phyloP scores from a whole-genome alignment of 2,888 invertebrate genomes.

The Ephialtes manifestator region DNA sequence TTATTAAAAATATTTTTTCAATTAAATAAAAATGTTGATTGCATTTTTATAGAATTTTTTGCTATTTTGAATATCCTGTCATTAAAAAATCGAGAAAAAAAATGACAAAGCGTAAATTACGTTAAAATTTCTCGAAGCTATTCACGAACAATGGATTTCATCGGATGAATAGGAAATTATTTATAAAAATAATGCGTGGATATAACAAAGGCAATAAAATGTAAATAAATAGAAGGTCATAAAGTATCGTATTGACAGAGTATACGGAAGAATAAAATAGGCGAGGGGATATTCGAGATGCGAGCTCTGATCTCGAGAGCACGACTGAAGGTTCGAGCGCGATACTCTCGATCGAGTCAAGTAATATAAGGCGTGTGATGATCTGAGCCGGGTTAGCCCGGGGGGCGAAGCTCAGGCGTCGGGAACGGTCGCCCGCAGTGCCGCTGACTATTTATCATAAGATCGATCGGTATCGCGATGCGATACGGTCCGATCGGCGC shows the following conservation, averaged over 20 bases:
- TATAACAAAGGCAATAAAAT: background rate
- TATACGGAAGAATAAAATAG: conserved; percentile 9
- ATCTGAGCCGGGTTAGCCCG: conserved; percentile 45
- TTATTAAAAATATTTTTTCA: no score
- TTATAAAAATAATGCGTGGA: background rate
- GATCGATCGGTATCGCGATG: conserved; percentile 85
- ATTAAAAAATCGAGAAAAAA: no score
- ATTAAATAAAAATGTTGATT: no score
- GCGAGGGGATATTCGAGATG: conserved; percentile 8
- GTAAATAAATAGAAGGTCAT: background rate
- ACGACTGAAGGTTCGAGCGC: background rate
- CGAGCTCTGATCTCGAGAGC: conserved; percentile 34
- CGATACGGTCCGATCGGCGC: conserved; percentile 79
- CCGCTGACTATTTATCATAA: conserved; percentile 85
- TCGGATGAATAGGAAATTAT: background rate
- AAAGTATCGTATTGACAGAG: conserved; percentile 16
- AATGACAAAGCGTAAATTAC: background rate
- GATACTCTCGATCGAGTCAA: conserved; percentile 39
- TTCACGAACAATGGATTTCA: background rate
- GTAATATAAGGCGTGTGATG: conserved; percentile 50
- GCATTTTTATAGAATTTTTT: no score
- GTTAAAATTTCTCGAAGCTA: background rate
- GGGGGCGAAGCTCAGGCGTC: conserved; percentile 76
- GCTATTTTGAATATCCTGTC: no score
- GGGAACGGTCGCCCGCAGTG: conserved; percentile 84